Percentiles rank a stretch among this genome's conserved stretches.
These are phyloP conservation scores for Octodon degus DNA, from an alignment of 2,113 vertebrate species.

Conservation along the genomic window DNA sequence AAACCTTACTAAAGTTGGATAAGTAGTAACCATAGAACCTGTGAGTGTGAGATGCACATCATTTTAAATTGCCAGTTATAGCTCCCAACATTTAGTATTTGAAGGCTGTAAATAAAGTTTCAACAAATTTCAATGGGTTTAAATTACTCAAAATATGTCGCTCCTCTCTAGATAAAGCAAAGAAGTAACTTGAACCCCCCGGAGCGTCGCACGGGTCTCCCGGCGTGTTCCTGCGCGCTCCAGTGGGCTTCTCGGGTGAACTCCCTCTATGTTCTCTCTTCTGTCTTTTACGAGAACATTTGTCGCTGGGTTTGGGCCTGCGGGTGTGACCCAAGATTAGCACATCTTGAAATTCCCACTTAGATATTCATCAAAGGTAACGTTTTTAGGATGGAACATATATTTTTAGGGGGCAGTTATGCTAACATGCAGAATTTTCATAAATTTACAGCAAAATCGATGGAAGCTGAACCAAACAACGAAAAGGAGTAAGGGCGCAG, in stretches of 20 bases:
- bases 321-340: background rate
- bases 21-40: background rate
- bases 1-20: background rate
- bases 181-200: background rate
- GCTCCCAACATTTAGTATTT: background rate
- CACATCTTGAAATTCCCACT: background rate
- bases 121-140: background rate
- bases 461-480: background rate
- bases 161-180: no score
- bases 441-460: background rate
- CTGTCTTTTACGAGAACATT: background rate
- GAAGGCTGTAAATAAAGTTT: background rate
- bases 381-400: background rate
- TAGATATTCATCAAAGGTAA: background rate
- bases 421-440: background rate
- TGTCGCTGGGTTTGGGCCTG: background rate
- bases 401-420: background rate
- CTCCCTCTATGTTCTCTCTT: background rate
- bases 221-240: background rate
- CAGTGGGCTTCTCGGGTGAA: no score
- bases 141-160: background rate
- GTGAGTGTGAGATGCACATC: background rate
- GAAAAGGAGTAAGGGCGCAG: background rate
- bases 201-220: background rate
- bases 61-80: background rate